phyloP scores from a whole-genome alignment of 2,113 vertebrate genomes.

The Zeus faber region DNA sequence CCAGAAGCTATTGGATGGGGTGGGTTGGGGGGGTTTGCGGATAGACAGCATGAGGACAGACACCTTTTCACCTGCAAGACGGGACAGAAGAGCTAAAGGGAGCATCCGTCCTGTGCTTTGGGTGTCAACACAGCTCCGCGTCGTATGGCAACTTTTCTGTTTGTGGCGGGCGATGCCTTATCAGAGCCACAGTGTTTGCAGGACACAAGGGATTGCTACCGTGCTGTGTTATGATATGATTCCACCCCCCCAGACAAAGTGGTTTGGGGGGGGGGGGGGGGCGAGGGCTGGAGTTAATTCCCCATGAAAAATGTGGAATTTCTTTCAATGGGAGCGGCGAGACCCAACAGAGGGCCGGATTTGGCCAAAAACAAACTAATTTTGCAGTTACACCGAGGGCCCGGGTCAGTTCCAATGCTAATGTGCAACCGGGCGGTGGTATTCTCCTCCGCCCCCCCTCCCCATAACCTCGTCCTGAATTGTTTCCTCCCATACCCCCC shows the following conservation, averaged over 20 bases:
- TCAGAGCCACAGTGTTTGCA: constrained; percentile 23
- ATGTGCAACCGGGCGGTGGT: constrained; percentile 47
- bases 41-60: constrained; percentile 19
- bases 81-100: not conserved
- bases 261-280: not conserved
- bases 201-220: constrained; percentile 6
- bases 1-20: too few relatives aligned
- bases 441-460: constrained; percentile 36
- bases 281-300: constrained; percentile 29
- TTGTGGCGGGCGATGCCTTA: constrained; percentile 9
- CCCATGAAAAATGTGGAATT: constrained; percentile 53
- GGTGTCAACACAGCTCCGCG: constrained; percentile 17
- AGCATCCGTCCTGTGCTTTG: constrained; percentile 14
- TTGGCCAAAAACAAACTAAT: constrained; percentile 60
- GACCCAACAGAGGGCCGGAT: constrained; percentile 39
- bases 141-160: constrained; percentile 26
- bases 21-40: too few relatives aligned
- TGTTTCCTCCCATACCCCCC: constrained; percentile 14
- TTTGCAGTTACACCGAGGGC: constrained; percentile 42
- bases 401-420: constrained; percentile 47
- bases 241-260: not conserved
- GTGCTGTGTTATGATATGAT: not conserved
- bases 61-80: too few relatives aligned
- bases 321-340: constrained; percentile 46
- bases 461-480: constrained; percentile 34